phyloP scores from a whole-genome alignment of 2,113 vertebrate species.

The Gymnocephalus cernua region DNA sequence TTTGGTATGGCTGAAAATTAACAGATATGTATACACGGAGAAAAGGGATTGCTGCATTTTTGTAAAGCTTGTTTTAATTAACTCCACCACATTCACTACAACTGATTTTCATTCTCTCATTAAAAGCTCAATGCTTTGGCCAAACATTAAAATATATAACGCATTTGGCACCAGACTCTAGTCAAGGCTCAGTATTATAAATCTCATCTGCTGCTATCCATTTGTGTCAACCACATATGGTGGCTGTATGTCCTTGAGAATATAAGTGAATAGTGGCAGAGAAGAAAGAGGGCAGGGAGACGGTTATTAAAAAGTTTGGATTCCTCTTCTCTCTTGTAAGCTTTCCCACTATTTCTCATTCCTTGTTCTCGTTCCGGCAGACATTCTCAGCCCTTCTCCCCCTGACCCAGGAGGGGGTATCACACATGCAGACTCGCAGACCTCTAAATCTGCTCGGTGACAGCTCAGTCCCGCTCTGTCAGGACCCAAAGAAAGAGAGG shows the following conservation, averaged over 20 bases:
- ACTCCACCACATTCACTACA: constrained; percentile 6
- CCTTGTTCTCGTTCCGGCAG: constrained; percentile 58
- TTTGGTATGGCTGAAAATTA: constrained; percentile 47
- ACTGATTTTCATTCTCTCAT: constrained; percentile 19
- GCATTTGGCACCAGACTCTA: constrained; percentile 30
- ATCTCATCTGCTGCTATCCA: constrained; percentile 32
- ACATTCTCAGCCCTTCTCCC: constrained; percentile 73
- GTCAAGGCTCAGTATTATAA: constrained; percentile 27
- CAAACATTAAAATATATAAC: constrained; percentile 43
- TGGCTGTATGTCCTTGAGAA: constrained; percentile 46
- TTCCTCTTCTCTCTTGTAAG: constrained; percentile 60
- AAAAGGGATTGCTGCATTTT: constrained; percentile 21
- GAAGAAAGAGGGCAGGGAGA: constrained; percentile 53
- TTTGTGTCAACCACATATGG: constrained; percentile 53
- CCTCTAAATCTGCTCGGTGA: constrained; percentile 85
- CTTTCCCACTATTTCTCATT: constrained; percentile 79
- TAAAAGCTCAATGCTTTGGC: constrained; percentile 25
- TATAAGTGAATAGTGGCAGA: constrained; percentile 47
- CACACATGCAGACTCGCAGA: constrained; percentile 75
- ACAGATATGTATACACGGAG: constrained; percentile 35
- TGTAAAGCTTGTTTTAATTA: constrained; percentile 42
- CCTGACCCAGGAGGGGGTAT: constrained; percentile 76
- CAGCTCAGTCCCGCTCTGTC: constrained; percentile 84
- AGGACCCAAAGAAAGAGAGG: constrained; percentile 81
- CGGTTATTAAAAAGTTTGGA: constrained; percentile 73